A percentile compares a stretch with the other conserved stretches of the same genome.
Evolutionary conservation across 2,888 invertebrate species (phyloP).

Genomic region (Cephus pulcher): DNA sequence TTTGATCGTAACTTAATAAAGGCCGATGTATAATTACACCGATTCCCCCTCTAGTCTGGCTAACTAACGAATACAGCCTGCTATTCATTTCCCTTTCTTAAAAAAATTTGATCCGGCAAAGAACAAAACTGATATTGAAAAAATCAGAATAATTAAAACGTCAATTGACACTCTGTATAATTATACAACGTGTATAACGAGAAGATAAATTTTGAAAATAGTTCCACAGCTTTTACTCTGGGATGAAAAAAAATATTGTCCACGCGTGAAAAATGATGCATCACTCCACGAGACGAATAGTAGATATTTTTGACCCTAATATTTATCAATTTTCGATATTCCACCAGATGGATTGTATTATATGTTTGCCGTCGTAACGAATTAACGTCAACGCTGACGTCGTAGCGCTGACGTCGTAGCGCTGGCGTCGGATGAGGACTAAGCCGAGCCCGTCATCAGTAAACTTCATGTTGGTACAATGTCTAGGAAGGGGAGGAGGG

Average conservation of each 20-base stretch:
- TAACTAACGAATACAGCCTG: too few species aligned
- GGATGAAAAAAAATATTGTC: too few species aligned
- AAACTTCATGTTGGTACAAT: slow-evolving; percentile 14
- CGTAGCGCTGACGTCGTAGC: background rate
- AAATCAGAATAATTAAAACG: background rate
- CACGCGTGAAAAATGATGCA: too few species aligned
- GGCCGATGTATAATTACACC: background rate
- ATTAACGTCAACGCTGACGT: slow-evolving; percentile 1
- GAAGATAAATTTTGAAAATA: too few species aligned
- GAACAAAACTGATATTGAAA: background rate
- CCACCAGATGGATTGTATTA: too few species aligned
- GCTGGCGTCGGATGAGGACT: slow-evolving; percentile 9
- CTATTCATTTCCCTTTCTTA: background rate
- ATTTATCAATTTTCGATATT: background rate
- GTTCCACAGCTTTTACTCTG: too few species aligned
- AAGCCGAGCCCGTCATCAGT: slow-evolving; percentile 17
- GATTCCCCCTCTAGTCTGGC: background rate
- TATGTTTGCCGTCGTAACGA: slow-evolving; percentile 11
- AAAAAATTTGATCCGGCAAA: background rate
- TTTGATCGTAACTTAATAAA: background rate
- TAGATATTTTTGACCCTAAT: background rate
- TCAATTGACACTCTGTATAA: background rate
- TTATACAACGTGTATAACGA: background rate
- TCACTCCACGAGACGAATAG: too few species aligned
- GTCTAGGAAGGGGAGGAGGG: background rate